These are phyloP conservation scores for Erebia aethiops DNA, from an alignment of 2,888 invertebrate species.

Conservation along the genomic window DNA sequence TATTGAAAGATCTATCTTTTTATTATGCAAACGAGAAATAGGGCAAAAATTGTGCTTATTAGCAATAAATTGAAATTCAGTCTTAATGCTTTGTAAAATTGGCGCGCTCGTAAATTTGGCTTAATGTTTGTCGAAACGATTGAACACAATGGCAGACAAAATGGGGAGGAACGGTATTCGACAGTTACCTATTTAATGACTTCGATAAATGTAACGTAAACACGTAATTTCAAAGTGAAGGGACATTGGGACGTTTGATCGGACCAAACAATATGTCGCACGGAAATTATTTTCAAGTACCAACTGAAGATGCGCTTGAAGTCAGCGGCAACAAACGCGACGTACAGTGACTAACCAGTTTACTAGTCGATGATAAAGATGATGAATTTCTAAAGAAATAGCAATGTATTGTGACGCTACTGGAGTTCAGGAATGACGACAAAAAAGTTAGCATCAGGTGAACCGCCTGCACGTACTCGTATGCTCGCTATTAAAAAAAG, in stretches of 20 bases:
- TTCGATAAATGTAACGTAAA: constrained; percentile 16
- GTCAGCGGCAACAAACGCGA: too few species aligned
- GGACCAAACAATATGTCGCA: too few species aligned
- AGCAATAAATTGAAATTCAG: constrained; percentile 40
- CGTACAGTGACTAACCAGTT: too few species aligned
- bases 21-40: background rate
- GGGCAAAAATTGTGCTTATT: background rate
- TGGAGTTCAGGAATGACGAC: too few species aligned
- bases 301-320: too few species aligned
- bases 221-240: constrained; percentile 15
- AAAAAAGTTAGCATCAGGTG: too few species aligned
- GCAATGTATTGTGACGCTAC: too few species aligned
- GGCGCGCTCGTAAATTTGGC: constrained; percentile 33
- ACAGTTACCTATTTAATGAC: constrained; percentile 27
- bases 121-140: constrained; percentile 32
- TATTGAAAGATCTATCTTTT: background rate
- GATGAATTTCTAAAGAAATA: too few species aligned
- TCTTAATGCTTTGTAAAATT: constrained; percentile 46
- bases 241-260: background rate
- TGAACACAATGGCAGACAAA: constrained; percentile 19
- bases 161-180: constrained; percentile 14
- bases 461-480: too few species aligned
- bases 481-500: too few species aligned
- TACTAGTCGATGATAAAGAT: too few species aligned
- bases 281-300: too few species aligned